A percentile compares a stretch with the other conserved stretches of the same genome.
Evolutionary conservation across 2,113 vertebrate species (phyloP).

Genomic region (Aegithalos caudatus): DNA sequence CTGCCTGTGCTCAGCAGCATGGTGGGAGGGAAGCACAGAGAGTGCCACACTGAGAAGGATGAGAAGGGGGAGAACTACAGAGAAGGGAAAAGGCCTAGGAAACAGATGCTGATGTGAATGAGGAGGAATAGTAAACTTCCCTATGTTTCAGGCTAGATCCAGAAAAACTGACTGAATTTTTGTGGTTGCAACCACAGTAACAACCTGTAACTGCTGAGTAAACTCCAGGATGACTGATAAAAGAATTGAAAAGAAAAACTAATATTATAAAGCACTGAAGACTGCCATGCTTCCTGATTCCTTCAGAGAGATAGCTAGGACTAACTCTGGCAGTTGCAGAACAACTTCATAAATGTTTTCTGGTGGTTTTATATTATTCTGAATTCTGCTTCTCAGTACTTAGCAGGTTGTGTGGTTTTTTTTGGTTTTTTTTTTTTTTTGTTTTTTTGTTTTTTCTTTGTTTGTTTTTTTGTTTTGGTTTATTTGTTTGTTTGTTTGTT

Average conservation of each 20-base stretch:
- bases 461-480: too few species aligned
- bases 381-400: background rate
- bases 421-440: too few species aligned
- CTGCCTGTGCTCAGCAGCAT: background rate
- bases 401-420: too few species aligned
- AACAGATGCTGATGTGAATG: background rate
- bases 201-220: background rate
- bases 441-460: too few species aligned
- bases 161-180: background rate
- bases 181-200: background rate
- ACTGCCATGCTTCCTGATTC: background rate
- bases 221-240: background rate
- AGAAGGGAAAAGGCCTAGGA: background rate
- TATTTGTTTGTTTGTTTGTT: too few species aligned
- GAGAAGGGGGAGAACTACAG: background rate
- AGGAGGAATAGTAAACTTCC: background rate
- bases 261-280: background rate
- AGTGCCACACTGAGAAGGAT: background rate
- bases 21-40: fast-evolving
- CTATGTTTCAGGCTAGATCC: background rate
- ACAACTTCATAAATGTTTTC: background rate
- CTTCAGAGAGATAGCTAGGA: background rate
- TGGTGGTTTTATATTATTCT: background rate
- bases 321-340: background rate
- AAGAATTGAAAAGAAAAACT: background rate